These are phyloP conservation scores for Sebastes nivosus DNA, from an alignment of 2,797 vertebrate species.

Conservation along the genomic window DNA sequence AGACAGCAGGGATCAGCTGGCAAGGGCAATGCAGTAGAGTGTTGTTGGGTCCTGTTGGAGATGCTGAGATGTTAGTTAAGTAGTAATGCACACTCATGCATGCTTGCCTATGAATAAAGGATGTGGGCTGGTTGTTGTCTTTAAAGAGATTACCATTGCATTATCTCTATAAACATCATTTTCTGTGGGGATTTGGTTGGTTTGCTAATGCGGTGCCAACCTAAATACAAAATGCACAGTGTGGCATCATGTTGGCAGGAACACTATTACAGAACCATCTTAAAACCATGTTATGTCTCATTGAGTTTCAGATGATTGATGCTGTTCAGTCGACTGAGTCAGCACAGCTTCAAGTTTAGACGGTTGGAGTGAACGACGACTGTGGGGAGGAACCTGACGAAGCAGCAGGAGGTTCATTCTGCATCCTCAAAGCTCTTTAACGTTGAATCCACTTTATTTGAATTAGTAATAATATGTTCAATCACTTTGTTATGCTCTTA, in stretches of 20 bases:
- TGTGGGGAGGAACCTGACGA: neutral
- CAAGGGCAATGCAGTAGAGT: constrained; percentile 17
- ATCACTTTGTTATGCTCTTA: neutral
- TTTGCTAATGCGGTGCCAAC: constrained; percentile 26
- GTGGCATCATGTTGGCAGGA: neutral
- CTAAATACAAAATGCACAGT: constrained; percentile 12
- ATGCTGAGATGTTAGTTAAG: constrained; percentile 31
- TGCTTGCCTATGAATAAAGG: constrained; percentile 26
- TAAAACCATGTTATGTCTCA: constrained; percentile 20
- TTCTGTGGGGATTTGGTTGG: neutral
- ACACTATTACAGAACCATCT: constrained; percentile 10
- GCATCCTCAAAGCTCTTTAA: constrained; percentile 7
- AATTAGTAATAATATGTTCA: neutral
- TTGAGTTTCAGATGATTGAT: constrained; percentile 32
- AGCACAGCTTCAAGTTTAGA: constrained; percentile 15
- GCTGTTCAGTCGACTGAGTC: constrained; percentile 10
- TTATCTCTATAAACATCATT: constrained; percentile 6
- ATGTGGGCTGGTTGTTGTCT: constrained; percentile 5
- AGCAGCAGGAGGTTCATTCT: neutral
- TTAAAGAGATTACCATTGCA: constrained; percentile 13
- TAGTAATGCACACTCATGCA: constrained; percentile 18
- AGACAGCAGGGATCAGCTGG: constrained; percentile 60
- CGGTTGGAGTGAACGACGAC: neutral
- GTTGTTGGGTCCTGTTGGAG: constrained; percentile 22
- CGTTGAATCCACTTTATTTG: neutral